These are phyloP conservation scores for Progne subis DNA, from an alignment of 2,113 vertebrate species.

Conservation along the genomic window DNA sequence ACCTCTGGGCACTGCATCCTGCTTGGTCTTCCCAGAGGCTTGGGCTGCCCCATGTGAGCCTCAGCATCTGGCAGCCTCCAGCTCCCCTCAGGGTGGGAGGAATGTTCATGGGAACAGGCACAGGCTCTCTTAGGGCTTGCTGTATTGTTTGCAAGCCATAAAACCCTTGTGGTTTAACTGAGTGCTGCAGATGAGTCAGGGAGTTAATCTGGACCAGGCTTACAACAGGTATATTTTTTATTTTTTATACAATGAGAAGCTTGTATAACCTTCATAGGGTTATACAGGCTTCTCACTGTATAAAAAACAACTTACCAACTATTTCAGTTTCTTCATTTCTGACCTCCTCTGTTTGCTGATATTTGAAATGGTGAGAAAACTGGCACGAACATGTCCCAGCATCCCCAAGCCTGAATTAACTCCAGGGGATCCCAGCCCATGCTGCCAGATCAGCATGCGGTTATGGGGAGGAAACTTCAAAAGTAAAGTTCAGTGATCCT, in stretches of 20 bases:
- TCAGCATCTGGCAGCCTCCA: background rate
- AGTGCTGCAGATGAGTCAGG: background rate
- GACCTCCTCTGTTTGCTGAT: background rate
- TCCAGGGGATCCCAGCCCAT: background rate
- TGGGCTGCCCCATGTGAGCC: background rate
- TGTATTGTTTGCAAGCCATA: background rate
- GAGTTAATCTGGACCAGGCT: background rate
- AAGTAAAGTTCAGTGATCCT: background rate
- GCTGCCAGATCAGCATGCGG: background rate
- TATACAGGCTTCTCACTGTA: background rate
- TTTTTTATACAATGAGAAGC: background rate
- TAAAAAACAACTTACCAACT: background rate
- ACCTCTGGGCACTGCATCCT: background rate
- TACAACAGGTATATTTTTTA: background rate
- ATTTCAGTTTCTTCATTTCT: background rate
- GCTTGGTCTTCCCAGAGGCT: background rate
- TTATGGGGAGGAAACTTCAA: background rate
- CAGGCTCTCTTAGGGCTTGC: background rate
- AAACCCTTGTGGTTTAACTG: background rate
- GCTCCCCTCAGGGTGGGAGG: background rate
- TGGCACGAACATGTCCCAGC: accelerated
- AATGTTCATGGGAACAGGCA: background rate
- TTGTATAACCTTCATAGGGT: background rate
- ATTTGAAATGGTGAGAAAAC: background rate
- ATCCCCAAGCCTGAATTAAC: background rate